Percentiles rank a stretch among this genome's conserved stretches.
Conservation (phyloP, 2,888 invertebrate species). For the Sarcophaga caerulescens region DNA sequence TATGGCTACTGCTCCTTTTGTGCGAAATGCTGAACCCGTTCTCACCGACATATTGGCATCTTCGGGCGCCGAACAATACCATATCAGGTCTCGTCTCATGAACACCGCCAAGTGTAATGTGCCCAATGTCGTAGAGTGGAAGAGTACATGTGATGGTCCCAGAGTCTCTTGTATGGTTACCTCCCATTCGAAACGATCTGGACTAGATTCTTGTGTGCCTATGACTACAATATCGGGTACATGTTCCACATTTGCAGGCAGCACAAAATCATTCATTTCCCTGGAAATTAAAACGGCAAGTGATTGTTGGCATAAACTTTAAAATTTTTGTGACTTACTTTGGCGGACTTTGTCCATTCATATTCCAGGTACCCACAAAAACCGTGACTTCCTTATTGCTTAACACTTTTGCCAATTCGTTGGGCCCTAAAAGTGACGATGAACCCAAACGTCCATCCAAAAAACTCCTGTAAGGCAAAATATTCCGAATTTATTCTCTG, state of each 20-base stretch:
- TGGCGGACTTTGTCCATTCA: conserved; percentile 94
- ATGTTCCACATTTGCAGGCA: conserved; percentile 91
- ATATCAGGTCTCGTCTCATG: conserved; percentile 94
- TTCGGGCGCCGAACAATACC: conserved; percentile 97
- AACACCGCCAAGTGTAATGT: conserved; percentile 94
- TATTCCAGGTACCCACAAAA: conserved; percentile 98
- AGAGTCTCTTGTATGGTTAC: conserved; percentile 95
- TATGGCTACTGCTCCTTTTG: conserved; percentile 97
- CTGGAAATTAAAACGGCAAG: conserved; percentile 80
- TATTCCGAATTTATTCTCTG: neutral
- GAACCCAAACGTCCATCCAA: conserved; percentile 90
- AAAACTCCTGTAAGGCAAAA: conserved; percentile 84
- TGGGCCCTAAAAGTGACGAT: conserved; percentile 90
- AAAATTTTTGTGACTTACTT: conserved; percentile 83
- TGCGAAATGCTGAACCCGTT: conserved; percentile 93
- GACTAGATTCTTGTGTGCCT: conserved; percentile 96
- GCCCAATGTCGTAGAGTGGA: conserved; percentile 92
- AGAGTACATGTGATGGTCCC: conserved; percentile 95
- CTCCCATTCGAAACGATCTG: conserved; percentile 94
- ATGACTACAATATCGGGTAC: conserved; percentile 95
- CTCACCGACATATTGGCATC: conserved; percentile 93
- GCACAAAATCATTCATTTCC: conserved; percentile 93
- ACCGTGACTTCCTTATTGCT: conserved; percentile 92
- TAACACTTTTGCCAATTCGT: conserved; percentile 92
- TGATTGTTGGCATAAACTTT: neutral